These are phyloP conservation scores for Conus canariensis DNA, from an alignment of 2,888 invertebrate genomes.

Conservation along the genomic window DNA sequence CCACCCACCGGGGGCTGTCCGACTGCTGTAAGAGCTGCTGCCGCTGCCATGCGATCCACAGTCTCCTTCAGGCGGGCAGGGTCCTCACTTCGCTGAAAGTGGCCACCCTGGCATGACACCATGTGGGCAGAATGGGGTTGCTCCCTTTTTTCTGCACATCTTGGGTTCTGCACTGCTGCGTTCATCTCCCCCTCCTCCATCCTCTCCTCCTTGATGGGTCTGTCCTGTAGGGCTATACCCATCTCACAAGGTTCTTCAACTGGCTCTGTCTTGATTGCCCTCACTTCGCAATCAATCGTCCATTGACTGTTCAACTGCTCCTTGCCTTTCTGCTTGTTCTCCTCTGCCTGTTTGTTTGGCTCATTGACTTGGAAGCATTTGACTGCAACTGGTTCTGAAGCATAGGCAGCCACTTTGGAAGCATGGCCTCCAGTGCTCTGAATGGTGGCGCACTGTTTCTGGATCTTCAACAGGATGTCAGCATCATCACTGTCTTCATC, in stretches of 20 bases:
- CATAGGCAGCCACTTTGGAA: background rate
- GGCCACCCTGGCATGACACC: background rate
- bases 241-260: slow-evolving; percentile 33
- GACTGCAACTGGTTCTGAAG: background rate
- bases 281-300: slow-evolving; percentile 30
- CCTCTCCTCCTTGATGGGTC: slow-evolving; percentile 38
- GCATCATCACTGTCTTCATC: slow-evolving; percentile 50
- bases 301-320: slow-evolving; percentile 26
- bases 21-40: slow-evolving; percentile 35
- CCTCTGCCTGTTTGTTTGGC: slow-evolving; percentile 19
- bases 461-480: slow-evolving; percentile 80
- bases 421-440: slow-evolving; percentile 69
- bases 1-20: slow-evolving; percentile 23
- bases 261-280: slow-evolving; percentile 41
- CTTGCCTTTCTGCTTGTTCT: slow-evolving; percentile 42
- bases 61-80: slow-evolving; percentile 5
- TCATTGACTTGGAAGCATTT: slow-evolving; percentile 12
- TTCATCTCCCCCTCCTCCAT: background rate
- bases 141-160: background rate
- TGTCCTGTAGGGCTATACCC: background rate
- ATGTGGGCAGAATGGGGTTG: slow-evolving; percentile 7
- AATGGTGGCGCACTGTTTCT: slow-evolving; percentile 80
- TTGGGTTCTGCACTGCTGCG: background rate
- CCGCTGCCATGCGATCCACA: slow-evolving; percentile 28
- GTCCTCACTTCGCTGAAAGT: background rate